A percentile compares a stretch with the other conserved stretches of the same genome.
phyloP scores from a whole-genome alignment of 2,888 invertebrate species.

The Pyralis farinalis region DNA sequence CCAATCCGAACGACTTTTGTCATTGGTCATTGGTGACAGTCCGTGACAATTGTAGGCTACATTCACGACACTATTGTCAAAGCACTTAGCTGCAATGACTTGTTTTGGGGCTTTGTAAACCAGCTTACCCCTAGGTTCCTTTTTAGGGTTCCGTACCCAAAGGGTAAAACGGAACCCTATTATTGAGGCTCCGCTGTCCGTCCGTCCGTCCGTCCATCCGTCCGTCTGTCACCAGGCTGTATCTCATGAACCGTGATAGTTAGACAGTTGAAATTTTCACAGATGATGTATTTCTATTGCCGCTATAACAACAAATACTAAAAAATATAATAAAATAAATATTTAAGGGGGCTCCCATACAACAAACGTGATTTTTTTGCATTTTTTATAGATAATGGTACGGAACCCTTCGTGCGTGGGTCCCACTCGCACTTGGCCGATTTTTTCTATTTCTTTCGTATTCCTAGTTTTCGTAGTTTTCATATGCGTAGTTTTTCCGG shows the following conservation, averaged over 20 bases:
- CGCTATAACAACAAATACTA: too few species aligned
- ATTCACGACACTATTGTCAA: slow-evolving; percentile 14
- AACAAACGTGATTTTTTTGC: too few species aligned
- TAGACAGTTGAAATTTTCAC: too few species aligned
- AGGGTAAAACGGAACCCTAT: slow-evolving; percentile 8
- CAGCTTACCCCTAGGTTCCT: slow-evolving; percentile 11
- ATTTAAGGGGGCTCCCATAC: slow-evolving; percentile 13
- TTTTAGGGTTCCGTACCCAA: slow-evolving; percentile 13
- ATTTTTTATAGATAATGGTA: slow-evolving; percentile 8
- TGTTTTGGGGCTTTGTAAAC: slow-evolving; percentile 10
- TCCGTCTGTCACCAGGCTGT: too few species aligned
- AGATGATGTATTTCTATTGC: too few species aligned
- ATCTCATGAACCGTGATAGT: too few species aligned
- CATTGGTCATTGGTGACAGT: slow-evolving; percentile 11
- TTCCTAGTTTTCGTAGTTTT: too few species aligned
- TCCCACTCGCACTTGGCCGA: too few species aligned
- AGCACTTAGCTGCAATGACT: slow-evolving; percentile 11
- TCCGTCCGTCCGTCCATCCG: too few species aligned
- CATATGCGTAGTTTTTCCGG: too few species aligned
- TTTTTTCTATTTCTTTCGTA: too few species aligned
- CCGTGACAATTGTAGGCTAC: slow-evolving; percentile 14
- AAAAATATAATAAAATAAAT: slow-evolving; percentile 8
- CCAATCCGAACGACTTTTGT: slow-evolving; percentile 18
- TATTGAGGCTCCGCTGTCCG: slow-evolving; percentile 9
- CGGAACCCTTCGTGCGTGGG: too few species aligned